Percentiles rank a stretch among this genome's conserved stretches.
These are phyloP conservation scores for Premnoplex brunnescens DNA, from an alignment of 2,797 vertebrate genomes.

Conservation along the genomic window DNA sequence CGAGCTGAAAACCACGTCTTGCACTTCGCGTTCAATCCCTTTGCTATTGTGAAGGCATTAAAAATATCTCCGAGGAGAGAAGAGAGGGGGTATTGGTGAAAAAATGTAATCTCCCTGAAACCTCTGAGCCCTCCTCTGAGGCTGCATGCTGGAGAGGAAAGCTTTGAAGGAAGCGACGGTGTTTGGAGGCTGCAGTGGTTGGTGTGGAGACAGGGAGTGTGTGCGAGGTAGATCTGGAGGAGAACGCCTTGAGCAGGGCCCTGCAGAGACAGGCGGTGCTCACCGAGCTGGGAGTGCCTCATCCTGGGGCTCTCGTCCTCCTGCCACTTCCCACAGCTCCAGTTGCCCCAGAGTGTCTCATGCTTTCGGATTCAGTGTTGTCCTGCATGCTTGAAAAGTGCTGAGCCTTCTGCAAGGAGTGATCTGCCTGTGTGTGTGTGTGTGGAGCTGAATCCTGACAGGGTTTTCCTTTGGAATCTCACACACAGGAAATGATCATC, in stretches of 20 bases:
- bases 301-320: neutral
- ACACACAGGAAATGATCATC: slow-evolving; percentile 92
- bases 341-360: neutral
- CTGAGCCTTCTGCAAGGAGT: neutral
- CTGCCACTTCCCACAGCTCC: neutral
- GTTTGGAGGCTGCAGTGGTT: slow-evolving; percentile 16
- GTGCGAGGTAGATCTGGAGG: neutral
- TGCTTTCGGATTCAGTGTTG: neutral
- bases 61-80: slow-evolving; percentile 17
- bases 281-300: neutral
- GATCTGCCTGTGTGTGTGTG: fast-evolving
- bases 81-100: neutral
- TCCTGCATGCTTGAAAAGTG: slow-evolving; percentile 16
- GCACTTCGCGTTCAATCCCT: slow-evolving; percentile 39
- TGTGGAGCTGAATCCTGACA: neutral
- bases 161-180: slow-evolving; percentile 16
- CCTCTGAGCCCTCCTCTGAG: slow-evolving; percentile 10
- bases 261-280: neutral
- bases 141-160: neutral
- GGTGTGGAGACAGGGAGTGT: neutral
- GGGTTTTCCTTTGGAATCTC: neutral
- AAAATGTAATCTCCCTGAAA: slow-evolving; percentile 43
- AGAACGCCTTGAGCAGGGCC: neutral
- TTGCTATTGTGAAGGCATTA: slow-evolving; percentile 30
- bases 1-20: neutral